phyloP scores from a whole-genome alignment of 2,888 invertebrate genomes.

The Spilosoma lubricipeda region DNA sequence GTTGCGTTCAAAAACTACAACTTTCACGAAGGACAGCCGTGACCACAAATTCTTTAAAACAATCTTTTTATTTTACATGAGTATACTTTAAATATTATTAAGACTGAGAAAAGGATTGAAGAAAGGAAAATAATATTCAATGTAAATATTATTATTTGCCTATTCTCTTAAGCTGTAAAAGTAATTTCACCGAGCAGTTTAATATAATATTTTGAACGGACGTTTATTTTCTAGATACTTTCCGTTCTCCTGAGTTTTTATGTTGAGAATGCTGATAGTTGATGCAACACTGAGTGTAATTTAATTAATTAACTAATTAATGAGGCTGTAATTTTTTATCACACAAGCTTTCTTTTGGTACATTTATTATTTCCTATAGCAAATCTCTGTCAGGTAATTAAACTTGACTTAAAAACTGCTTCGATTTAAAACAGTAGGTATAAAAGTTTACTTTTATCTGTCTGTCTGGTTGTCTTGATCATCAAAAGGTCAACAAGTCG shows the following conservation, averaged over 20 bases:
- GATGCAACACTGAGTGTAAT: not conserved
- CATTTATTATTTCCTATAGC: not conserved
- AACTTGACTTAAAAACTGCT: not conserved
- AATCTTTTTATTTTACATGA: not conserved
- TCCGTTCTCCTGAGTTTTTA: not conserved
- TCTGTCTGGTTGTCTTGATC: not conserved
- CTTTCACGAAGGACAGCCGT: not conserved
- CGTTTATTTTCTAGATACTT: not conserved
- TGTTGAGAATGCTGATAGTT: not conserved
- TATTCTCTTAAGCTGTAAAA: not conserved
- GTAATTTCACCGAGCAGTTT: not conserved
- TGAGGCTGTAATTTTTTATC: not conserved
- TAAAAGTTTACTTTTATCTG: too few relatives aligned
- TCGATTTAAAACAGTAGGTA: not conserved
- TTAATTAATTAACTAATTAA: not conserved
- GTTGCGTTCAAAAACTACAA: not conserved
- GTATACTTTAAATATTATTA: not conserved
- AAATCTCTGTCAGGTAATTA: not conserved
- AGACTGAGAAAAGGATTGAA: not conserved
- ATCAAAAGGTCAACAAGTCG: too few relatives aligned
- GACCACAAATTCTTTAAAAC: too few relatives aligned
- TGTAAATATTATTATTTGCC: not conserved
- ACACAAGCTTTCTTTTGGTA: not conserved
- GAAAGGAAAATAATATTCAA: not conserved
- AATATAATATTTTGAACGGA: not conserved